Evolutionary conservation across 1,140 invertebrate genomes (phyloP), one percentile per base, ranked within the genome.

Genomic region (Drosophila punjabiensis): DNA sequence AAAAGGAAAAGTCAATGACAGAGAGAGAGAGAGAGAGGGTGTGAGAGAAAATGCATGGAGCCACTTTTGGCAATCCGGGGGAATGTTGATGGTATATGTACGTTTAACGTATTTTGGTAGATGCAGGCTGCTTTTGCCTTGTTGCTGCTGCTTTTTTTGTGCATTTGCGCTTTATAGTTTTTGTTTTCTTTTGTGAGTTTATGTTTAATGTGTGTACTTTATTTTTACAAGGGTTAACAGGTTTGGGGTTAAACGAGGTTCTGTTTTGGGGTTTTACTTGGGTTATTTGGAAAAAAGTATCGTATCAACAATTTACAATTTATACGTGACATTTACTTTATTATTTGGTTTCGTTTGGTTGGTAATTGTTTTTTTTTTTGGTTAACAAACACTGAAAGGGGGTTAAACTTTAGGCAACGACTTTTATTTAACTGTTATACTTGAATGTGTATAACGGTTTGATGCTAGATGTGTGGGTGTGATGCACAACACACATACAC

Each of bases 361-460:
- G 28, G 16, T 63, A 16, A n/a, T n/a, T n/a, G n/a, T 39, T 32
- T 33, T 63, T 50, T 32, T n/a, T 45, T 43, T 39, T 37, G 47
- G 35, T 50, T 71, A 55, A 69, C 50, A 69, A 69, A 69, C 39
- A 68, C 53, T 33, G 32, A 43, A 68, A 56, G 20, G 24, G 32
- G 33, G 9, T 37, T 47, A 55, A 69, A 71, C 37, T 71, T 71
- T 71, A 71, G 70, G 70, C 67, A 61, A 61, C 53, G 53, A 45
- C 56, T 75, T 58, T 68, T 64, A 73, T 33, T 74, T 74, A 73
- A 59, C 47, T 62, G 71, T 73, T 62, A 73, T 73, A 73, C 70
- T 16, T 56, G 33, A 20, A 37, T 35, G 13, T 47, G 48, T 64
- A 64, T 76, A 76, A 56, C 73, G 75, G 35, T 43, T 76, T 71